Conservation (phyloP, 23 tunicate genomes). For the Ascidia mentula region DNA sequence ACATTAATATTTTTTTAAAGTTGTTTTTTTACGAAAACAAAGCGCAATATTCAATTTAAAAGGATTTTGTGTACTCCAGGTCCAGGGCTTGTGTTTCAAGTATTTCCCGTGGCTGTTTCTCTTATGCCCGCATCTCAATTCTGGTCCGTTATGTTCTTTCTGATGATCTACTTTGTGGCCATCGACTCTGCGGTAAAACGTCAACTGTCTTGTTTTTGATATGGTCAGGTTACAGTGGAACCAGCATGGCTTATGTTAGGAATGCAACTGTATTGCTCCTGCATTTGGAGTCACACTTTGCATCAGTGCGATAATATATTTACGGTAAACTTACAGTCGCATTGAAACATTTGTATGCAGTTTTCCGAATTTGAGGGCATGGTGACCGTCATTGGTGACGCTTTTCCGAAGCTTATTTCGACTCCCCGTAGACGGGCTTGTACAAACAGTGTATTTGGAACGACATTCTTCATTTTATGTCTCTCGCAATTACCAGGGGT, state of each 20-base stretch:
- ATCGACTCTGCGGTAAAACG: not conserved
- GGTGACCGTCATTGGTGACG: slow-evolving; percentile 4
- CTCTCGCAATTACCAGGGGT: not conserved
- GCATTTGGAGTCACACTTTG: too few relatives aligned
- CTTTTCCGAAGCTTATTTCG: not conserved
- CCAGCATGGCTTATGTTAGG: too few relatives aligned
- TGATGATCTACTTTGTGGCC: not conserved
- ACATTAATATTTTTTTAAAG: not conserved
- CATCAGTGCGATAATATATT: too few relatives aligned
- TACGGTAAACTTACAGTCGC: too few relatives aligned
- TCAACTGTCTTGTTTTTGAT: too few relatives aligned
- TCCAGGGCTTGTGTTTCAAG: not conserved
- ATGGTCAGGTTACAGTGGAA: too few relatives aligned
- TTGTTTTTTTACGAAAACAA: not conserved
- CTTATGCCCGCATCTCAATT: not conserved
- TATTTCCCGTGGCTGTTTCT: not conserved
- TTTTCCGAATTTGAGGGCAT: slow-evolving; percentile 11
- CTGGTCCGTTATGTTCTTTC: not conserved
- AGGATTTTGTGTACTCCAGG: not conserved
- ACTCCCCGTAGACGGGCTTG: not conserved
- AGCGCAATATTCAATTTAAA: not conserved
- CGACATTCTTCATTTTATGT: not conserved
- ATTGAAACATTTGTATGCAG: too few relatives aligned
- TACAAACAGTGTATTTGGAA: not conserved
- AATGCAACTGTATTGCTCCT: too few relatives aligned